Base-by-base conservation (phyloP, 2,888 invertebrate species). In the Silvanus unidentatus region DNA sequence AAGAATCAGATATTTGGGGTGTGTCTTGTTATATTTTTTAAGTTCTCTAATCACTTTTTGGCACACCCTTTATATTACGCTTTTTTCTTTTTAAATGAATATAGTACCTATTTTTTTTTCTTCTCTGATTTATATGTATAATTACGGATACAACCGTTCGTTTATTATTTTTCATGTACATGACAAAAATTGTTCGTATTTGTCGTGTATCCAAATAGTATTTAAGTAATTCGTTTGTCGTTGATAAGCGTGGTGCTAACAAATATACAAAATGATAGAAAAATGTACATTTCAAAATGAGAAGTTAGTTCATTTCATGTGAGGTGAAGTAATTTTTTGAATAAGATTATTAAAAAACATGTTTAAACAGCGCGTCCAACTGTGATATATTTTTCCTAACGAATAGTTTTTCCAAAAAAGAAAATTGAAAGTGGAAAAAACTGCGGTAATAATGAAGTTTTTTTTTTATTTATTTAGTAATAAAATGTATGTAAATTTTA, bases 301-400 rank as follows among this genome's bases (percentile, higher is more conserved):
- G 53, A 54, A 53, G 55, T 55, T 57, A 54, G 50, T 49, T 60
- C 53, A 57, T 59, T 59, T 59, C 55, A 28, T 10, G n/a, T n/a
- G n/a, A n/a, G n/a, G n/a, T n/a, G n/a, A n/a, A n/a, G n/a, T n/a
- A n/a, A n/a, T n/a, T n/a, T n/a, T n/a, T n/a, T 16, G 37, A 37
- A 37, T 11, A 12, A 37, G 13, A 35, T 57, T 44, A 62, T 51
- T n/a, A n/a, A n/a, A n/a, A n/a, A n/a, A n/a, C n/a, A n/a, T 49
- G 49, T 49, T 49, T 62, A 55, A 62, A 61, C 62, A 65, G 65
- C 63, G 63, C 57, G 61, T 60, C 64, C 65, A 71, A 70, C 72
- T 72, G 72, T 72, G 72, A 72, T 72, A 71, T 69, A 37, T 37
- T 12, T 28, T 12, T 57, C 50, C 57, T 71, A 71, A 67, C 68